Evolutionary conservation across 2,797 vertebrate species (phyloP).

Genomic region (Spondyliosoma cantharus): DNA sequence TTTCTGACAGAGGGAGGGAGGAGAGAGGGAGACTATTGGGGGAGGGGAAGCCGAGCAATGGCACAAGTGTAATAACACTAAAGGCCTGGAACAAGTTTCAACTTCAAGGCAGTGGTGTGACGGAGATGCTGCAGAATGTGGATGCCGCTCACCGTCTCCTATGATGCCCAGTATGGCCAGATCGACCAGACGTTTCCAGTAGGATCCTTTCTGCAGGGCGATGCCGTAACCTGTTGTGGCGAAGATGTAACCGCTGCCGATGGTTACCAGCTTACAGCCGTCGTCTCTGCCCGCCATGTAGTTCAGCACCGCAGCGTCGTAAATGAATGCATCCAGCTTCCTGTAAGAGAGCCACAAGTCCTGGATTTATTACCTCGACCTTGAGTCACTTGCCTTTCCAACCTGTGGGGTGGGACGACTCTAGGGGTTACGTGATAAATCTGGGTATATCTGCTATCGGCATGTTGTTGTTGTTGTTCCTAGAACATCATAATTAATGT

Average conservation of each 20-base stretch:
- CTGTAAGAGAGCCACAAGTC: constrained; percentile 78
- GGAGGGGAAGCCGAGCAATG: constrained; percentile 24
- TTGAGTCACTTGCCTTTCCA: no score
- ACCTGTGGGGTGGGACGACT: no score
- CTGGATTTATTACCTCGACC: constrained; percentile 5
- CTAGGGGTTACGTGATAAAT: no score
- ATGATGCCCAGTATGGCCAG: constrained; percentile 97
- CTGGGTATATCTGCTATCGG: no score
- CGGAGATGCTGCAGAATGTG: neutral
- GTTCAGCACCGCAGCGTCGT: constrained; percentile 97
- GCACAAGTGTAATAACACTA: constrained; percentile 29
- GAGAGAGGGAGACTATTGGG: constrained; percentile 28
- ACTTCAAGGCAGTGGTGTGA: neutral
- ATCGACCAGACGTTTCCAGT: constrained; percentile 97
- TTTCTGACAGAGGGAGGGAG: constrained; percentile 56
- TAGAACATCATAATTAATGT: no score
- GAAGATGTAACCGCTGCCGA: constrained; percentile 98
- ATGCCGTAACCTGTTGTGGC: constrained; percentile 98
- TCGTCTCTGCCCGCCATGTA: constrained; percentile 99
- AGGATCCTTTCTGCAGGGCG: constrained; percentile 96
- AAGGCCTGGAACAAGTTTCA: constrained; percentile 23
- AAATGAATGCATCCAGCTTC: constrained; percentile 99
- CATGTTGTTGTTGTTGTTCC: neutral
- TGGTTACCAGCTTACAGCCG: constrained; percentile 98
- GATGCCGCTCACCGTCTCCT: constrained; percentile 89